These are phyloP conservation scores for Catharus minimus DNA, from an alignment of 2,113 vertebrate species.

Conservation along the genomic window DNA sequence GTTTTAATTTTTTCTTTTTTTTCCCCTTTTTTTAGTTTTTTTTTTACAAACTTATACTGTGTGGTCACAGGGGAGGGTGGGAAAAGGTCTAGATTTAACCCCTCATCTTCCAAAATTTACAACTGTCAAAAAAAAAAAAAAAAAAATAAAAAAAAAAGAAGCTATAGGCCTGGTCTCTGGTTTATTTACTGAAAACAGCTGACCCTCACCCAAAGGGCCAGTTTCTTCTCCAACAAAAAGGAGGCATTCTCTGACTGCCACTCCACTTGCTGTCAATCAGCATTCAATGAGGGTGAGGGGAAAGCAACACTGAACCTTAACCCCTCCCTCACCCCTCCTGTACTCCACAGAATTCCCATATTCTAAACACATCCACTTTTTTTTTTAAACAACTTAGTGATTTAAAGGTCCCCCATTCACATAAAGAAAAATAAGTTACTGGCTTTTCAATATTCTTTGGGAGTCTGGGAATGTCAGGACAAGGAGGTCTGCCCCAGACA, in stretches of 20 bases:
- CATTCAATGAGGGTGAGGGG: constrained; percentile 27
- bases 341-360: constrained; percentile 9
- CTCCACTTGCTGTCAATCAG: constrained; percentile 3
- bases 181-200: constrained; percentile 61
- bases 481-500: constrained; percentile 71
- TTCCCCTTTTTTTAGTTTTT: neutral
- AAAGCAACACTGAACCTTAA: constrained; percentile 17
- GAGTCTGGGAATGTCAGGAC: constrained; percentile 63
- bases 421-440: constrained; percentile 71
- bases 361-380: constrained; percentile 26
- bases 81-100: constrained; percentile 58
- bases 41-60: constrained; percentile 82
- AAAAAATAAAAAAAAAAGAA: neutral
- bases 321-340: neutral
- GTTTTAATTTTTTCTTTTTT: neutral
- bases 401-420: constrained; percentile 61
- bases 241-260: neutral
- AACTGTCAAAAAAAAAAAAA: constrained; percentile 67
- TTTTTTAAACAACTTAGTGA: constrained; percentile 36
- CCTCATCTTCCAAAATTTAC: constrained; percentile 82
- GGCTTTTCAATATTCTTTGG: constrained; percentile 73
- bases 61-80: constrained; percentile 4
- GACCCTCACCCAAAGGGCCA: constrained; percentile 44
- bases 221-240: constrained; percentile 17
- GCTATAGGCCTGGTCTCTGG: constrained; percentile 60